These are phyloP conservation scores for Chrysomallon squamiferum DNA, from an alignment of 1,140 invertebrate genomes.

Conservation along the genomic window DNA sequence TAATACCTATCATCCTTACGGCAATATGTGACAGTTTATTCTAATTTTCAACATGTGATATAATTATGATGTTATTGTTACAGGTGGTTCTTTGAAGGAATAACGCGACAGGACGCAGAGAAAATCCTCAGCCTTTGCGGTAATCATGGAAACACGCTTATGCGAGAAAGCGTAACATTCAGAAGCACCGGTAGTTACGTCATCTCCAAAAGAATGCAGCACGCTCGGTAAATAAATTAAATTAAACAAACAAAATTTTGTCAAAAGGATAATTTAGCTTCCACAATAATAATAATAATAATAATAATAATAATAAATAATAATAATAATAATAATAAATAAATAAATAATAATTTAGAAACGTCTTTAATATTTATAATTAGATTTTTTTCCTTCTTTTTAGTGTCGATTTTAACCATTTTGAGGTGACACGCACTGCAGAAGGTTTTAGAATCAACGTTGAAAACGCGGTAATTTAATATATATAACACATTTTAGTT, in stretches of 20 bases:
- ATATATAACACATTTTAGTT: too few species aligned
- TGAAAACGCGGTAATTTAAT: slow-evolving; percentile 32
- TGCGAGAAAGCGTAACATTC: slow-evolving; percentile 14
- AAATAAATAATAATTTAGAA: too few species aligned
- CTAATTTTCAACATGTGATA: too few species aligned
- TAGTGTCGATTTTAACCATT: slow-evolving; percentile 19
- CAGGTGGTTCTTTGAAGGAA: slow-evolving; percentile 13
- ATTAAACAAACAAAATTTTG: too few species aligned
- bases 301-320: too few species aligned
- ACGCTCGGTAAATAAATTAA: neutral
- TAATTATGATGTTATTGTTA: neutral
- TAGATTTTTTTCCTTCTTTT: neutral
- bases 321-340: too few species aligned
- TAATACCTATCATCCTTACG: too few species aligned
- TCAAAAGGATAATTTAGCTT: too few species aligned
- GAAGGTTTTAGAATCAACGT: slow-evolving; percentile 31
- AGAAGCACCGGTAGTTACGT: slow-evolving; percentile 11
- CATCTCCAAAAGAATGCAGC: slow-evolving; percentile 3
- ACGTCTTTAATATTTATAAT: neutral
- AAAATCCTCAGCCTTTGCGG: neutral
- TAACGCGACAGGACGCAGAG: slow-evolving; percentile 3
- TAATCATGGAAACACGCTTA: slow-evolving; percentile 9
- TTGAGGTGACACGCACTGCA: slow-evolving; percentile 19
- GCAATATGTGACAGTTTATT: too few species aligned
- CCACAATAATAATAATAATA: too few species aligned